phyloP scores from a whole-genome alignment of 2,797 vertebrate species.

The Paedocypris micromegethes region DNA sequence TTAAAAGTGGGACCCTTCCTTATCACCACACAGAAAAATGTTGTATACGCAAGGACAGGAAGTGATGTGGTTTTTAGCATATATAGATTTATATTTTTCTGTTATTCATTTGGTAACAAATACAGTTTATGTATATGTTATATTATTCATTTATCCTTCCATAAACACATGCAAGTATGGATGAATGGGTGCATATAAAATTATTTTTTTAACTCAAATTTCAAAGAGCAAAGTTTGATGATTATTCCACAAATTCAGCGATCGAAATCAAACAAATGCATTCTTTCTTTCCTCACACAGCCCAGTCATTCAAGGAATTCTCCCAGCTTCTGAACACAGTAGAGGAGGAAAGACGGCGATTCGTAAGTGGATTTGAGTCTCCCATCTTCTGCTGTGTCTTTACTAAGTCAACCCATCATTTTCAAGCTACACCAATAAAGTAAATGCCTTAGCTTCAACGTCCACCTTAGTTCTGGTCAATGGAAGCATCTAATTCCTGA shows the following conservation, averaged over 20 bases:
- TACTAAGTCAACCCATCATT: no score
- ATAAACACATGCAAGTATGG: no score
- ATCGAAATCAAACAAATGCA: slow-evolving; percentile 1
- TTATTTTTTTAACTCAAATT: neutral
- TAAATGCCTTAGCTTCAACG: no score
- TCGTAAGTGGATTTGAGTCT: slow-evolving; percentile 73
- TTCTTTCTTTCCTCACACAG: slow-evolving; percentile 62
- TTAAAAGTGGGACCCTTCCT: slow-evolving; percentile 20
- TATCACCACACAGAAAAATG: slow-evolving; percentile 42
- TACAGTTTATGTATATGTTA: neutral
- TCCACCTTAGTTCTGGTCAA: no score
- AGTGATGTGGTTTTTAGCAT: slow-evolving; percentile 28
- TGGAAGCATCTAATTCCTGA: no score
- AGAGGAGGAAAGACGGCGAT: slow-evolving; percentile 89
- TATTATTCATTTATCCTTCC: no score
- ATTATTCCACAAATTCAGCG: slow-evolving; percentile 1
- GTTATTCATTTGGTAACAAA: neutral
- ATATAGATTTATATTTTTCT: no score
- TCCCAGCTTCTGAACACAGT: slow-evolving; percentile 91
- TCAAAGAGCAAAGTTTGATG: slow-evolving; percentile 10
- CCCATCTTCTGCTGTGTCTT: neutral
- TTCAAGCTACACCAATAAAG: no score
- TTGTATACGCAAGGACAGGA: slow-evolving; percentile 35
- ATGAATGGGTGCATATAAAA: neutral
- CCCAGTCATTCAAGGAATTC: slow-evolving; percentile 95